Percentiles rank a stretch among this genome's conserved stretches.
Evolutionary conservation across 2,888 invertebrate species (phyloP).

Genomic region (Idaea dimidiata): DNA sequence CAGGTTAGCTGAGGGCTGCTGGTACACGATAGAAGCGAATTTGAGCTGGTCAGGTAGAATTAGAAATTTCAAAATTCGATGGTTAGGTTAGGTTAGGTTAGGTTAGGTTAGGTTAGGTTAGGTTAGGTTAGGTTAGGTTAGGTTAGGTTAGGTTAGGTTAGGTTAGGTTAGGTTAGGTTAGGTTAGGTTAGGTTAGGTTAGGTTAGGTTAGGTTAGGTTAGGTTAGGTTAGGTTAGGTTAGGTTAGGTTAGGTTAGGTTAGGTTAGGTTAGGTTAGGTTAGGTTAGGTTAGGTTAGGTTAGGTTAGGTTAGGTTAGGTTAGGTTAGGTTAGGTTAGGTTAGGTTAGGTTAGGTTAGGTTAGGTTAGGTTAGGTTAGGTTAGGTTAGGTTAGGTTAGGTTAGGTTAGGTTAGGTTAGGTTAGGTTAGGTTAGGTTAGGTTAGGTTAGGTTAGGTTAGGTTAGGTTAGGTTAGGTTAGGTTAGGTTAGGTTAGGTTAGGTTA

Average conservation of each 20-base stretch:
- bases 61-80: too few relatives aligned
- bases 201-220: slow-evolving; percentile 15
- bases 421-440: slow-evolving; percentile 10
- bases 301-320: slow-evolving; percentile 15
- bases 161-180: slow-evolving; percentile 15
- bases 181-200: slow-evolving; percentile 15
- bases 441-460: slow-evolving; percentile 28
- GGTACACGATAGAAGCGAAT: too few relatives aligned
- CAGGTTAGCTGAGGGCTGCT: too few relatives aligned
- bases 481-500: slow-evolving; percentile 26
- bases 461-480: slow-evolving; percentile 28
- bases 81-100: slow-evolving; percentile 15
- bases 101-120: slow-evolving; percentile 15
- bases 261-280: slow-evolving; percentile 15
- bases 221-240: slow-evolving; percentile 15
- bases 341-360: slow-evolving; percentile 15
- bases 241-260: slow-evolving; percentile 15
- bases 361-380: slow-evolving; percentile 15
- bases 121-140: slow-evolving; percentile 15
- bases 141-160: slow-evolving; percentile 15
- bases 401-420: slow-evolving; percentile 15
- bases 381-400: slow-evolving; percentile 14
- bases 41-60: too few relatives aligned
- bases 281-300: slow-evolving; percentile 15
- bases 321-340: slow-evolving; percentile 15